These are phyloP conservation scores for Cantharis flavilabris DNA, from an alignment of 2,888 invertebrate genomes.

Conservation along the genomic window DNA sequence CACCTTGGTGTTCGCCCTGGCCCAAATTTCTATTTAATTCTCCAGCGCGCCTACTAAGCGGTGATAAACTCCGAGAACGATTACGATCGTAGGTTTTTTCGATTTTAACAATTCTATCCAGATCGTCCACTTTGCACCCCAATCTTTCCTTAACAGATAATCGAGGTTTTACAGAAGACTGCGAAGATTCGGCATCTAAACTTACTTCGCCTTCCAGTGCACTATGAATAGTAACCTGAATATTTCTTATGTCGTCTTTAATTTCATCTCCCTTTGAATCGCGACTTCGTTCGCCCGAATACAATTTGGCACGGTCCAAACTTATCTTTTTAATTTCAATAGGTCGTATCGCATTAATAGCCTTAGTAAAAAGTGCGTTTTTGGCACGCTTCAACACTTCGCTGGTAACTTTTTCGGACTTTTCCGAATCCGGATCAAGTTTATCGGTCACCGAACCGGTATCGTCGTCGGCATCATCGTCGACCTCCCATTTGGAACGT, in stretches of 20 bases:
- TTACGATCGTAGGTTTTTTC: constrained; percentile 57
- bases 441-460: not conserved
- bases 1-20: constrained; percentile 51
- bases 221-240: constrained; percentile 63
- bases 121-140: constrained; percentile 74
- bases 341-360: constrained; percentile 78
- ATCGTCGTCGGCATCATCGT: constrained; percentile 59
- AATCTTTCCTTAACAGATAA: constrained; percentile 79
- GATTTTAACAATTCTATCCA: constrained; percentile 58
- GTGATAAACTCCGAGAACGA: constrained; percentile 58
- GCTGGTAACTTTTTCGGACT: constrained; percentile 74
- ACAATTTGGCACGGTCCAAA: constrained; percentile 69
- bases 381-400: constrained; percentile 90
- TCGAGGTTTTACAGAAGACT: constrained; percentile 61
- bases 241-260: constrained; percentile 53
- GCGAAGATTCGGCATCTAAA: constrained; percentile 27
- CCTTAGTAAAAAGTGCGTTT: constrained; percentile 89
- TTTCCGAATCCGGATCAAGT: constrained; percentile 47
- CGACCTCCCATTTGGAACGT: constrained; percentile 88
- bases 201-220: constrained; percentile 47
- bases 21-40: constrained; percentile 51
- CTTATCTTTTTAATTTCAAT: constrained; percentile 76
- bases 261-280: constrained; percentile 38
- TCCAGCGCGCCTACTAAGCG: constrained; percentile 53
- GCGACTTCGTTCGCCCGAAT: constrained; percentile 58